phyloP scores from a whole-genome alignment of 2,113 vertebrate genomes.

The Paratilapia polleni region DNA sequence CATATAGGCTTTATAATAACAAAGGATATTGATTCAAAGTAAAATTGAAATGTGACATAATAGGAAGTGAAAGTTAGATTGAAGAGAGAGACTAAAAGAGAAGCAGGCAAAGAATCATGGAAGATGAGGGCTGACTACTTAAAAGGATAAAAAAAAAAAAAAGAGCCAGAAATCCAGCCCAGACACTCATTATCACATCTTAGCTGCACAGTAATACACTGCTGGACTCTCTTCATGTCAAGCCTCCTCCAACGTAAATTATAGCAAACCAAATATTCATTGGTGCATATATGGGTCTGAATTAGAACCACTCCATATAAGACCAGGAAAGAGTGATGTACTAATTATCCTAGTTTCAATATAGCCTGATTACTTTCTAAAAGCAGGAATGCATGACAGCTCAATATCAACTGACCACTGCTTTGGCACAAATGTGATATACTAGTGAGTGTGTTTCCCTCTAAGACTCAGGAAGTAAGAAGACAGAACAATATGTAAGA shows the following conservation, averaged over 20 bases:
- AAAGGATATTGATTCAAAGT: constrained; percentile 28
- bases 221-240: not conserved
- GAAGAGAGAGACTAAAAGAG: not conserved
- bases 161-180: not conserved
- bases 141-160: not conserved
- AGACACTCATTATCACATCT: constrained; percentile 9
- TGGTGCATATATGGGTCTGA: constrained; percentile 15
- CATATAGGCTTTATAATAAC: not conserved
- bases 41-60: not conserved
- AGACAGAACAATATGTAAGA: not conserved
- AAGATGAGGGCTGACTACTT: constrained; percentile 12
- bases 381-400: constrained; percentile 39
- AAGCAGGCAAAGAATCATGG: not conserved
- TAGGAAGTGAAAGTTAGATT: not conserved
- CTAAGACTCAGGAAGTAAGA: not conserved
- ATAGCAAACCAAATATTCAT: constrained; percentile 12
- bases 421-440: not conserved
- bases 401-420: constrained; percentile 24
- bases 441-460: not conserved
- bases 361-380: constrained; percentile 34
- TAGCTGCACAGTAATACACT: constrained; percentile 1
- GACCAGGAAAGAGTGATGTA: constrained; percentile 11
- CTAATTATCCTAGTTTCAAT: constrained; percentile 43
- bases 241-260: not conserved
- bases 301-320: constrained; percentile 12